Conservation (phyloP, 2,888 invertebrate species). For the Cheiracanthium punctorium region DNA sequence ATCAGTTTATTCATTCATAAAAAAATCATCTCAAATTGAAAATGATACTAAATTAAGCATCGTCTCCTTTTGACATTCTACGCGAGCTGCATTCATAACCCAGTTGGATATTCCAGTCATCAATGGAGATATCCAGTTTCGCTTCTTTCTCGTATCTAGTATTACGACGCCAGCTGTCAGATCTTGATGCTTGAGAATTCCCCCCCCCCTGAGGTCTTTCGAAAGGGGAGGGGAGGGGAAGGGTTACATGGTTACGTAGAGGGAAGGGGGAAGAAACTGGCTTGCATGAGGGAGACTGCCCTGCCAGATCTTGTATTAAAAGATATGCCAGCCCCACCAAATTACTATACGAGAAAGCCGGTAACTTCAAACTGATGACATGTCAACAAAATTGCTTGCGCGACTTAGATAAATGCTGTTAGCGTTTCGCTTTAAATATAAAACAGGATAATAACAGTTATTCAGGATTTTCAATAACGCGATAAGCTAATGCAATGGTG, state of each 20-base stretch:
- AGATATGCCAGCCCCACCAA: too few relatives aligned
- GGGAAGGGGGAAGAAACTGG: background rate
- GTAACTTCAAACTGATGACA: too few relatives aligned
- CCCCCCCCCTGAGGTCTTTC: background rate
- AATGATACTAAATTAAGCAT: background rate
- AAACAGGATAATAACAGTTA: background rate
- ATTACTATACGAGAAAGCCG: too few relatives aligned
- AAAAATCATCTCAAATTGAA: background rate
- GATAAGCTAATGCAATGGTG: background rate
- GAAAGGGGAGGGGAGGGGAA: background rate
- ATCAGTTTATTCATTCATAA: background rate
- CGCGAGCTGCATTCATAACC: background rate
- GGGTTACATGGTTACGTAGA: background rate
- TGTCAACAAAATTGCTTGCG: background rate
- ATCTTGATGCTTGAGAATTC: background rate
- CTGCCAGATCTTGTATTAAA: too few relatives aligned
- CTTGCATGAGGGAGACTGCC: too few relatives aligned
- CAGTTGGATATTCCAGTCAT: background rate
- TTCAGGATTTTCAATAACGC: too few relatives aligned
- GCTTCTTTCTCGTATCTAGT: background rate
- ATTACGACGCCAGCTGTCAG: background rate
- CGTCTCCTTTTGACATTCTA: background rate
- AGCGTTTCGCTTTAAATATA: background rate
- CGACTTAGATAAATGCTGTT: background rate
- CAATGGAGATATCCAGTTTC: background rate